These are phyloP conservation scores for Nephila pilipes DNA, from an alignment of 1,140 invertebrate species.

Conservation along the genomic window DNA sequence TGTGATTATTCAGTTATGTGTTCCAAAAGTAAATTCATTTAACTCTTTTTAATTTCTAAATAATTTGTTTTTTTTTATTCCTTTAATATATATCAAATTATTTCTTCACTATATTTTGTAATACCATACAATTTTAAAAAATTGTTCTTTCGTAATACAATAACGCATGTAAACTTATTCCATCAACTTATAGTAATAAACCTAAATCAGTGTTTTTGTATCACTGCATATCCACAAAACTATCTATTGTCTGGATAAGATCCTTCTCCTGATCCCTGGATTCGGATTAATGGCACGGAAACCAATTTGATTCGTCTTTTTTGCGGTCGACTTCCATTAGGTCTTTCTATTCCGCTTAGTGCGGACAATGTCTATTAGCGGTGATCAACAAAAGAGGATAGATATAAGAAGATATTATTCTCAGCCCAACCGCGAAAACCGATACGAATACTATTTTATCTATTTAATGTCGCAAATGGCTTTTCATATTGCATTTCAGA, in stretches of 20 bases:
- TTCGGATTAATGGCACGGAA: not conserved
- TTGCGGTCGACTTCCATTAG: slow-evolving; percentile 10
- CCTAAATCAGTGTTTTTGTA: not conserved
- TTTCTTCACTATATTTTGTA: too few relatives aligned
- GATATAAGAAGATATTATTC: not conserved
- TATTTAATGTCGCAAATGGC: not conserved
- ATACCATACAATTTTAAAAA: too few relatives aligned
- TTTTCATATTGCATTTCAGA: too few relatives aligned
- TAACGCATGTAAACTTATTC: not conserved
- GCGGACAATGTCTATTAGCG: slow-evolving; percentile 10
- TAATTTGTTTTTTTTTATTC: too few relatives aligned
- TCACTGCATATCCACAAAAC: not conserved
- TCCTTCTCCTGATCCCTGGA: not conserved
- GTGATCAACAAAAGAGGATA: not conserved
- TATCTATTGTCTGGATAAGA: not conserved
- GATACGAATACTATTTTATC: not conserved
- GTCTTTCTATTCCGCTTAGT: not conserved
- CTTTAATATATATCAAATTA: too few relatives aligned
- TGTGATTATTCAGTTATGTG: too few relatives aligned
- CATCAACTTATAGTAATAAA: not conserved
- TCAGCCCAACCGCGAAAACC: not conserved
- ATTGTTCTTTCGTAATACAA: not conserved
- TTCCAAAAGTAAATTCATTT: too few relatives aligned
- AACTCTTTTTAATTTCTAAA: too few relatives aligned
- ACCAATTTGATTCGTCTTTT: slow-evolving; percentile 19